These are phyloP conservation scores for Dissostichus mawsoni DNA, from an alignment of 2,113 vertebrate species.

Conservation along the genomic window DNA sequence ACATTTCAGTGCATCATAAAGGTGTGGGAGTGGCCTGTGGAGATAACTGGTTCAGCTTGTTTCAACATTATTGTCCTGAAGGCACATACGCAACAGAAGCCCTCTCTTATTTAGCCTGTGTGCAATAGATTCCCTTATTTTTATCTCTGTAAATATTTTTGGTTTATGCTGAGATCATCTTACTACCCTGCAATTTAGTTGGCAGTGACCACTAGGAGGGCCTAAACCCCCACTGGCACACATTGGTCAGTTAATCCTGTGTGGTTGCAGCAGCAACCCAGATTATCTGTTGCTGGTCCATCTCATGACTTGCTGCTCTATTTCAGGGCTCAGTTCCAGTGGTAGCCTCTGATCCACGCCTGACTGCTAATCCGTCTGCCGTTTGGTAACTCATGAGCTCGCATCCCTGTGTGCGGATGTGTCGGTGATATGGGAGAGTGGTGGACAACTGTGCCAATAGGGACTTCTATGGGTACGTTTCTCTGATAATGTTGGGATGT, in stretches of 20 bases:
- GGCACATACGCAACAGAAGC: background rate
- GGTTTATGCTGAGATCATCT: constrained; percentile 21
- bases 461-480: constrained; percentile 87
- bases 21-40: constrained; percentile 42
- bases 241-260: constrained; percentile 75
- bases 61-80: constrained; percentile 24
- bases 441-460: constrained; percentile 87
- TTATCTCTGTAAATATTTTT: constrained; percentile 29
- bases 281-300: constrained; percentile 76
- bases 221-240: constrained; percentile 32
- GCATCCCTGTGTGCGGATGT: constrained; percentile 75
- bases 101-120: background rate
- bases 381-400: constrained; percentile 76
- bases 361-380: constrained; percentile 64
- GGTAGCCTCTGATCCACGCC: constrained; percentile 67
- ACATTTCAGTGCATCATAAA: background rate
- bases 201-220: constrained; percentile 26
- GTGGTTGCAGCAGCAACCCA: constrained; percentile 67
- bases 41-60: constrained; percentile 58
- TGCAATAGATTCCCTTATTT: constrained; percentile 21
- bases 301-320: constrained; percentile 64
- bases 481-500: background rate
- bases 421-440: constrained; percentile 93
- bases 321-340: constrained; percentile 86
- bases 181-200: constrained; percentile 25